These are phyloP conservation scores for Eupristina koningsbergeri DNA, from an alignment of 1,140 invertebrate genomes.

Conservation along the genomic window DNA sequence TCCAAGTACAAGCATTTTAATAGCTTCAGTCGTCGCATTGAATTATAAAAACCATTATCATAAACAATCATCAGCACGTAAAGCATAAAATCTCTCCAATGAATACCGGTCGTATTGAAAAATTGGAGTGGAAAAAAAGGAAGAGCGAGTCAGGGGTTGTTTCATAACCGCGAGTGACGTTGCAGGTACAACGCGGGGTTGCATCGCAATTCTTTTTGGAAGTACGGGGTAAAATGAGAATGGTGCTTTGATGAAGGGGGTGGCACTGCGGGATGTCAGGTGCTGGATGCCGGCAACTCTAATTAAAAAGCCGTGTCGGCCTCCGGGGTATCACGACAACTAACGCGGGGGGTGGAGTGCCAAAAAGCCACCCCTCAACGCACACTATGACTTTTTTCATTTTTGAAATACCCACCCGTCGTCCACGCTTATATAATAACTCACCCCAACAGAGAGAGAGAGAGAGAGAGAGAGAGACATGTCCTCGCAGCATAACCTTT, in stretches of 20 bases:
- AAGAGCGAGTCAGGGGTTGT: background rate
- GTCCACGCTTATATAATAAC: conserved; percentile 69
- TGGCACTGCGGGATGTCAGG: conserved; percentile 68
- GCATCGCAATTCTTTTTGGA: conserved; percentile 59
- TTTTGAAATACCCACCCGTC: conserved; percentile 71
- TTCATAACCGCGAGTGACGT: background rate
- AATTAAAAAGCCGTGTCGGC: conserved; percentile 73
- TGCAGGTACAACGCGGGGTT: background rate
- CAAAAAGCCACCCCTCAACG: background rate
- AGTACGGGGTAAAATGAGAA: conserved; percentile 68
- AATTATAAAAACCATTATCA: background rate
- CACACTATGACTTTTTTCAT: conserved; percentile 61
- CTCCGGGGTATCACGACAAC: conserved; percentile 61
- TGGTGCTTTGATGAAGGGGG: conserved; percentile 72
- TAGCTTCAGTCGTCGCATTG: too few relatives aligned
- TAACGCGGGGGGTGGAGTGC: background rate
- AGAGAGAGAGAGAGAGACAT: background rate
- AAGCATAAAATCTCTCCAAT: background rate
- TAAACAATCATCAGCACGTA: background rate
- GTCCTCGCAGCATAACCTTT: conserved; percentile 28
- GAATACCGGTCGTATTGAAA: conserved; percentile 13
- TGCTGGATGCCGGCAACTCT: conserved; percentile 68
- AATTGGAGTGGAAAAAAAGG: background rate
- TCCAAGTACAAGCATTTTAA: too few relatives aligned
- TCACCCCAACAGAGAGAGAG: conserved; percentile 39